Percentiles rank a stretch among this genome's conserved stretches.
These are phyloP conservation scores for Pantala flavescens DNA, from an alignment of 1,140 invertebrate species.

Conservation along the genomic window DNA sequence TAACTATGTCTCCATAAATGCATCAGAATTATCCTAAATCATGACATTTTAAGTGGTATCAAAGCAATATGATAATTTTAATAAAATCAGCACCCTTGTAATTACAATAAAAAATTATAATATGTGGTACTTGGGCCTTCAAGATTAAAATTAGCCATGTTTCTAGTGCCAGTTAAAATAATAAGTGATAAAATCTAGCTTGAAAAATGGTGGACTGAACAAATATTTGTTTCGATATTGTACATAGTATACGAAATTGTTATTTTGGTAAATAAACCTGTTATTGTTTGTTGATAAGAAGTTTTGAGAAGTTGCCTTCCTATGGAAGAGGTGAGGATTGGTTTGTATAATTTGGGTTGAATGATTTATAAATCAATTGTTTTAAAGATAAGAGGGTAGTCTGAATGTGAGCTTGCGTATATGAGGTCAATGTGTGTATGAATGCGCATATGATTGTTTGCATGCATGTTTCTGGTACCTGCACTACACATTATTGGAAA, in stretches of 20 bases:
- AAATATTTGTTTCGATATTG: not conserved
- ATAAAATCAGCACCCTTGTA: too few species aligned
- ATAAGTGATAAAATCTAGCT: too few species aligned
- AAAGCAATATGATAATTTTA: too few species aligned
- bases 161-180: too few species aligned
- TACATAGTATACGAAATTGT: not conserved
- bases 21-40: too few species aligned
- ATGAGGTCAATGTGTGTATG: not conserved
- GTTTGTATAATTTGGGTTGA: not conserved
- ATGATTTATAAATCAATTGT: not conserved
- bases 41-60: too few species aligned
- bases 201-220: too few species aligned
- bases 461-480: not conserved
- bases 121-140: too few species aligned
- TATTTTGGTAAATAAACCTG: not conserved
- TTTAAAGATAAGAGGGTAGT: not conserved
- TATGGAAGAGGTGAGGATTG: conserved; percentile 5
- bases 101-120: too few species aligned
- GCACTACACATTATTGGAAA: not conserved
- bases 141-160: too few species aligned
- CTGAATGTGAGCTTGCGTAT: not conserved
- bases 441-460: not conserved
- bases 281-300: too few species aligned
- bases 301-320: not conserved
- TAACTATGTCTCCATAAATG: too few species aligned